Conservation (phyloP, 2,113 vertebrate species). For the Rhadina sibilatrix region DNA sequence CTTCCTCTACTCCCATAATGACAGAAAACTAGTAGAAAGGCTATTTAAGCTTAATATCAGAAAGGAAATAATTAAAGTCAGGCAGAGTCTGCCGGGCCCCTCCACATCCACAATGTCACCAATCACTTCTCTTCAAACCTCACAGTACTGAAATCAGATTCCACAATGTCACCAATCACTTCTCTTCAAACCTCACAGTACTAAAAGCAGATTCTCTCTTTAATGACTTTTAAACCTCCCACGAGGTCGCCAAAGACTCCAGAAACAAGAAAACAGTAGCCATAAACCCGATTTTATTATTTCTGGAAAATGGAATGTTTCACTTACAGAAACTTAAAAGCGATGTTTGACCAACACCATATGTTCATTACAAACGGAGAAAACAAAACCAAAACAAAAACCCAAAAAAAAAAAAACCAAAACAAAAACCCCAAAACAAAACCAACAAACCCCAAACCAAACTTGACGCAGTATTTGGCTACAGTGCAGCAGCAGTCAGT, state of each 20-base stretch:
- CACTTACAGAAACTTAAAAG: conserved; percentile 61
- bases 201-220: not conserved
- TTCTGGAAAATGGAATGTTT: conserved; percentile 74
- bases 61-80: not conserved
- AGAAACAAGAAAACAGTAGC: not conserved
- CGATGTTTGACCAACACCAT: conserved; percentile 20
- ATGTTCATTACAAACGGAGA: not conserved
- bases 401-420: not conserved
- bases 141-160: too few relatives aligned
- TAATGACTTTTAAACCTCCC: not conserved
- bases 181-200: not conserved
- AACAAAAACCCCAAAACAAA: not conserved
- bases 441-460: not conserved
- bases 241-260: not conserved
- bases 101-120: rapidly evolving
- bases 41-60: not conserved
- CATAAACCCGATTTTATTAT: conserved; percentile 65
- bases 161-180: rapidly evolving
- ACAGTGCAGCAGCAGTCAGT: conserved; percentile 14
- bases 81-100: not conserved
- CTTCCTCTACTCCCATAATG: not conserved
- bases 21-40: not conserved
- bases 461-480: conserved; percentile 27
- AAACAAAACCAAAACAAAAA: not conserved
- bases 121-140: not conserved